Percentiles rank a stretch among this genome's conserved stretches.
Conservation (phyloP, 2,113 vertebrate species). For the Cebidichthys violaceus region DNA sequence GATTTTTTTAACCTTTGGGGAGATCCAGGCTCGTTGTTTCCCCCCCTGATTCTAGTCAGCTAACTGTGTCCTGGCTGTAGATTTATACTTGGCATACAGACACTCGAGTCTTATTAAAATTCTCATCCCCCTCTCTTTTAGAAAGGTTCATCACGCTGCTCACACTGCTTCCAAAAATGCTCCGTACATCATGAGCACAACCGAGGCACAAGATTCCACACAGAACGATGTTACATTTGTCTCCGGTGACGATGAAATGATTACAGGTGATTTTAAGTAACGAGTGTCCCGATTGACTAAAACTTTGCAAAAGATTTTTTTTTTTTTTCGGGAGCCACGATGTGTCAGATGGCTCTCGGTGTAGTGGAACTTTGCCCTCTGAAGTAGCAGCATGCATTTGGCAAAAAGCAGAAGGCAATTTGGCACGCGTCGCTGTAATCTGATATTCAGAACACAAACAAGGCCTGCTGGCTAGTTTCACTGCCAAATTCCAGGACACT, state of each 20-base stretch:
- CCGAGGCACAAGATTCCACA: background rate
- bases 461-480: slow-evolving; percentile 63
- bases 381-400: slow-evolving; percentile 66
- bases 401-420: slow-evolving; percentile 61
- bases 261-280: background rate
- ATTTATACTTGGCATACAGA: background rate
- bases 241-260: background rate
- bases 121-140: background rate
- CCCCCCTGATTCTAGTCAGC: background rate
- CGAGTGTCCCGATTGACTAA: background rate
- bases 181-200: background rate
- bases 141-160: background rate
- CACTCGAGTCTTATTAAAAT: background rate
- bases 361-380: slow-evolving; percentile 61
- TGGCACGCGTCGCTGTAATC: slow-evolving; percentile 66
- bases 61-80: background rate
- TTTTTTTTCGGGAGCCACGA: slow-evolving; percentile 1
- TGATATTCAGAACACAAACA: slow-evolving; percentile 77
- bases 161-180: background rate
- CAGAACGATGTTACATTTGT: too few species aligned
- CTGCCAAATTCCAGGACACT: slow-evolving; percentile 64
- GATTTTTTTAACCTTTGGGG: background rate
- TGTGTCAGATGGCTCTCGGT: slow-evolving; percentile 52
- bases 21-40: background rate
- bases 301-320: background rate